Evolutionary conservation across 2,888 invertebrate genomes (phyloP), one percentile per base, ranked within the genome.

Genomic region (Drosophila sordidula): DNA sequence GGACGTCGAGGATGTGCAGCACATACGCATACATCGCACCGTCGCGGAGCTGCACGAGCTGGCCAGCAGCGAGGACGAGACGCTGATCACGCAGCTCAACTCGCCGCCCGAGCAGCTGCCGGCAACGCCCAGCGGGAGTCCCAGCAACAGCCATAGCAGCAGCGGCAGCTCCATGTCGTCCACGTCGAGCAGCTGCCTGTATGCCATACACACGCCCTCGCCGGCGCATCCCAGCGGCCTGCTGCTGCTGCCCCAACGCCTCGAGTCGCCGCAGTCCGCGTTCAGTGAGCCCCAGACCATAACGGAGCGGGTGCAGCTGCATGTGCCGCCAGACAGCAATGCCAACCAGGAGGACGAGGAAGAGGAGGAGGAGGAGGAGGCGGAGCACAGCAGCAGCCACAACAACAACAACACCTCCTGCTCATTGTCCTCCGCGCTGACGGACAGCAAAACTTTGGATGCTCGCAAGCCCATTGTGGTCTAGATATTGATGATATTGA

Each of bases 381-480:
- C 80, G 42, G 77, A 68, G 29, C 49, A 45, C 12, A 75, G 61
- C 41, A 64, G 78, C 62, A 80, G 62, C 25, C 65, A 83, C 51
- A 85, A 83, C 42, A 89, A 89, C 58, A 91, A 91, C 76, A 87
- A 91, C 59, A 91, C 92, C 34, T 91, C 91, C 44, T 89, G 91
- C 63, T 91, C 91, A 25, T 54, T 91, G 57, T 90, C 91, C 59
- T 91, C 91, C 44, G 89, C 90, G 42, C 74, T 91, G 47, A 92
- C 91, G 56, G 91, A 91, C 57, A 92, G 92, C 78, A 92, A 91
- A 75, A 91, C 92, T 50, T 71, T 92, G 62, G 92, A 92, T 81
- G 83, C 90, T 29, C 90, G 92, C 47, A 87, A 91, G 32, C 92
- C 92, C 64, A 91, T 92, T 80, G 87, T 92, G 70, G 92, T 92